Percentiles rank a stretch among this genome's conserved stretches.
phyloP scores from a whole-genome alignment of 2,113 vertebrate genomes.

The Hyla sarda region DNA sequence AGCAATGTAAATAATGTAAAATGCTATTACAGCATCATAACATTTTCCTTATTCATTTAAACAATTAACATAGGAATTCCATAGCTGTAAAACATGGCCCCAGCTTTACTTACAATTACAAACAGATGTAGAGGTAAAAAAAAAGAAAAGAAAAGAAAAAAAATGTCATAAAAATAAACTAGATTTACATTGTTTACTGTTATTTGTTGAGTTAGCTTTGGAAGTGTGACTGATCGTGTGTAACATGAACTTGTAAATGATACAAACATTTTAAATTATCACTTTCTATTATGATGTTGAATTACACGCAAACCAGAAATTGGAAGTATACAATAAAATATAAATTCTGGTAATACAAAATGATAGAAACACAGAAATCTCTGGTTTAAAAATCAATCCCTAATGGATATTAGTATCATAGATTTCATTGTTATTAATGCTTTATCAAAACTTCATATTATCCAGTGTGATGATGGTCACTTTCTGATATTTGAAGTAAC shows the following conservation, averaged over 20 bases:
- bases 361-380: neutral
- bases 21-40: neutral
- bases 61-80: slow-evolving; percentile 14
- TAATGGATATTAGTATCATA: neutral
- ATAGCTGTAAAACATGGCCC: neutral
- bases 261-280: neutral
- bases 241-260: slow-evolving; percentile 32
- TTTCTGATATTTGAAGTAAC: neutral
- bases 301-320: slow-evolving; percentile 38
- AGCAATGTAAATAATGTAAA: neutral
- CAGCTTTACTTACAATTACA: neutral
- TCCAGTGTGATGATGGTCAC: neutral
- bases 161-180: too few species aligned
- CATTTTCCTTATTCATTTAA: neutral
- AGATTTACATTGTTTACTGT: neutral
- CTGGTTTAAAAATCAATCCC: neutral
- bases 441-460: neutral
- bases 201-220: neutral
- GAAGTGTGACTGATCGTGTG: slow-evolving; percentile 11
- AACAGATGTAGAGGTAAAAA: slow-evolving; percentile 5
- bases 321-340: neutral
- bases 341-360: neutral
- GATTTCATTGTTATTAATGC: neutral
- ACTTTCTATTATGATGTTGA: slow-evolving; percentile 24
- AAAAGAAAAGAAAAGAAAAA: too few species aligned